Evolutionary conservation across 2,797 vertebrate genomes (phyloP).

Genomic region (Carduelis carduelis): DNA sequence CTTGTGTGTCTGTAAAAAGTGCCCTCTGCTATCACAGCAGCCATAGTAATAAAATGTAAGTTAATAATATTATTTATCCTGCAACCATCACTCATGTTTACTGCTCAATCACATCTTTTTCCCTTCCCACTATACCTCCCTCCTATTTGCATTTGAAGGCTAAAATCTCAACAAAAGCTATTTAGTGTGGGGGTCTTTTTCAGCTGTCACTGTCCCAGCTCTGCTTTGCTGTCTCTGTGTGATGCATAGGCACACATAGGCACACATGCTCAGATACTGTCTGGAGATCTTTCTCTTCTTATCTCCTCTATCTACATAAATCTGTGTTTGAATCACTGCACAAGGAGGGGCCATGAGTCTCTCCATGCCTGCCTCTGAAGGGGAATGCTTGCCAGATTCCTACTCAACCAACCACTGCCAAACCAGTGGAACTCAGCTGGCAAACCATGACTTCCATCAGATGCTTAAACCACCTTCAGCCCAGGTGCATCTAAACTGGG

Average conservation of each 20-base stretch:
- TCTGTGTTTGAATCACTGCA: background rate
- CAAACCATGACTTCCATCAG: background rate
- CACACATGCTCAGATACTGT: background rate
- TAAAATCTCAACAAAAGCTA: conserved; percentile 21
- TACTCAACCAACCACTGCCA: background rate
- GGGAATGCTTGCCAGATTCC: background rate
- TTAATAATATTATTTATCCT: conserved; percentile 60
- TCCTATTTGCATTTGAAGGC: conserved; percentile 39
- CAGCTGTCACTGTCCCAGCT: background rate
- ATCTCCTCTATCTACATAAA: background rate
- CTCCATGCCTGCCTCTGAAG: background rate
- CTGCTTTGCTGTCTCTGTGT: background rate
- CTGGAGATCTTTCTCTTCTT: background rate
- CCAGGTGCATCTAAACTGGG: background rate
- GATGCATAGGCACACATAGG: background rate
- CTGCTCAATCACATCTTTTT: background rate
- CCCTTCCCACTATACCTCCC: background rate
- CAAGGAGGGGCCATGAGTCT: background rate
- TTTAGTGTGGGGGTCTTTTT: background rate
- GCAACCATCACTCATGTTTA: conserved; percentile 34
- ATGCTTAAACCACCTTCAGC: background rate
- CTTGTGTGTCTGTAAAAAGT: conserved; percentile 21
- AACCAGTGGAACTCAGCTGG: rapidly evolving
- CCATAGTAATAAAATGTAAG: conserved; percentile 43
- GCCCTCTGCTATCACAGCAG: conserved; percentile 4